Base-by-base conservation (phyloP, 2,797 vertebrate species). In the Margarornis squamiger region DNA sequence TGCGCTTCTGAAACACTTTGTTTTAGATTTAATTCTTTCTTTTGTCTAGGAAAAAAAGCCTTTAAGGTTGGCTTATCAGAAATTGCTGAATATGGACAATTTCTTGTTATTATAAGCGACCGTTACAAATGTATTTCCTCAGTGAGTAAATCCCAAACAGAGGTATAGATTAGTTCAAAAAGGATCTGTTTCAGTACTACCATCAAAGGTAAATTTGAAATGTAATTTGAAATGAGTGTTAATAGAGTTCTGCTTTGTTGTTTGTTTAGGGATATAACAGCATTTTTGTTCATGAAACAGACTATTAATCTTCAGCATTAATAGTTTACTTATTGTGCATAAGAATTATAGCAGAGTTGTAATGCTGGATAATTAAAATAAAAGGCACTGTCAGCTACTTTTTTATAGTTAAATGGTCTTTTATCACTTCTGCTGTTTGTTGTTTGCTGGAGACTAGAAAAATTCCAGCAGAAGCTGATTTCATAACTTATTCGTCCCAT, bases 221-320 rank as follows among this genome's bases (percentile, higher is more conserved):
- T 59, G 27, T 88, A 38, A 61, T 72, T 84, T 72, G 58, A 95
- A 81, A 70, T 76, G 63, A 58, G 11, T 68, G 49, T 59, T 92
- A 93, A 68, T 70, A 72, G n/a, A 49, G 27, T 48, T 80, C 16
- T 76, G 6, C 21, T 72, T 79, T 80, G 72, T 84, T 77, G 10
- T 74, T 91, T 9, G 27, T 93, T 77, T 39, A 84, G 48, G n/a
- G 43, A 30, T 83, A 34, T 59, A 76, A 84, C 30, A 82, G 39
- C 55, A 46, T 72, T 93, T 94, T 78, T 84, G 55, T 91, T 94
- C 41, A 34, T 72, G 36, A 93, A 95, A 72, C 58, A 78, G 61
- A 13, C 70, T 81, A 55, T 94, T 96, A 58, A 78, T 96, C 80
- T 92, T 72, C 76, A 73, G 26, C 75, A 46, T 89, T 89, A 94